Conservation (phyloP, 2,888 invertebrate species). For the Panorpa germanica region DNA sequence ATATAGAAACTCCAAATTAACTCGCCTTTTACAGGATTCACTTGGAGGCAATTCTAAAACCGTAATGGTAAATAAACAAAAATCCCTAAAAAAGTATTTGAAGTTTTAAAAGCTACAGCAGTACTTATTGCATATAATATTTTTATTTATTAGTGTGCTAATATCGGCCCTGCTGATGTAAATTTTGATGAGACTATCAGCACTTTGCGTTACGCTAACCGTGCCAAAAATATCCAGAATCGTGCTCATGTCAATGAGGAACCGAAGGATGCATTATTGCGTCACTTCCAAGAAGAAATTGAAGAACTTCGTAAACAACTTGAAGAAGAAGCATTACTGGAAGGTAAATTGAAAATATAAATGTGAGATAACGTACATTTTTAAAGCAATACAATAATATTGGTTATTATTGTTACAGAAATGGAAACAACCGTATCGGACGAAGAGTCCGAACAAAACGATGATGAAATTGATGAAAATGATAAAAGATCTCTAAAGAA, state of each 20-base stretch:
- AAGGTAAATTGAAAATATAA: too few relatives aligned
- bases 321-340: constrained; percentile 39
- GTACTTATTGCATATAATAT: constrained; percentile 8
- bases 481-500: constrained; percentile 20
- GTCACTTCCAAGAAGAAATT: constrained; percentile 94
- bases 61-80: constrained; percentile 69
- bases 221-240: constrained; percentile 96
- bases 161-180: constrained; percentile 87
- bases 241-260: constrained; percentile 92
- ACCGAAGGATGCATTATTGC: constrained; percentile 87
- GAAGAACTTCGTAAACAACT: constrained; percentile 75
- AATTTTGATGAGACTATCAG: constrained; percentile 97
- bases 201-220: constrained; percentile 88
- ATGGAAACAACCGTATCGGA: constrained; percentile 17
- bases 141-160: constrained; percentile 54
- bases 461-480: constrained; percentile 32
- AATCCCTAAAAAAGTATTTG: constrained; percentile 7
- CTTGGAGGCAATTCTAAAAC: constrained; percentile 93
- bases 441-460: constrained; percentile 20
- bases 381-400: not conserved
- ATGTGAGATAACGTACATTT: too few relatives aligned
- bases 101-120: not conserved
- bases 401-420: constrained; percentile 17
- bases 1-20: constrained; percentile 94
- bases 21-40: constrained; percentile 86